Conservation (phyloP, 2,888 invertebrate species). For the Ptychoptera contaminata region DNA sequence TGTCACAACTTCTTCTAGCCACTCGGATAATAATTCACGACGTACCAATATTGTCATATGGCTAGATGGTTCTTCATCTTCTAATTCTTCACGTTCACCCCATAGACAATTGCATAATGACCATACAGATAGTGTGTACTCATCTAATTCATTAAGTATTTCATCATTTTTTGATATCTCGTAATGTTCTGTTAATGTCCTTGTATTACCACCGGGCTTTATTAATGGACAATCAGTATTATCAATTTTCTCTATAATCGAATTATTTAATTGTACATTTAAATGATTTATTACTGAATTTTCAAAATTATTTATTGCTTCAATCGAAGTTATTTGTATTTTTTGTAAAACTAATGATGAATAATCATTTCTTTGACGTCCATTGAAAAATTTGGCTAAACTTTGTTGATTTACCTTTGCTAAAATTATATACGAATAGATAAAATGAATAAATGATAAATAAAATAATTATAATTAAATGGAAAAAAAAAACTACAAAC, state of each 20-base stretch:
- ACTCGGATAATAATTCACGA: constrained; percentile 44
- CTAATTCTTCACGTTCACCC: constrained; percentile 54
- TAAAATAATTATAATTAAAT: no score
- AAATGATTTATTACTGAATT: constrained; percentile 46
- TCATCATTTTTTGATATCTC: constrained; percentile 30
- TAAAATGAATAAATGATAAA: no score
- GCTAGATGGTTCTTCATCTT: constrained; percentile 26
- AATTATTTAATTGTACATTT: constrained; percentile 45
- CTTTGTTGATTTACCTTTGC: neutral
- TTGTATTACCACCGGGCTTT: constrained; percentile 19
- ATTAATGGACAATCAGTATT: constrained; percentile 31
- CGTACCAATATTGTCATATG: constrained; percentile 40
- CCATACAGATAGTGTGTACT: constrained; percentile 43
- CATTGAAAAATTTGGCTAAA: constrained; percentile 14
- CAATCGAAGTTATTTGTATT: constrained; percentile 19
- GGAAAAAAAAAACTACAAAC: no score
- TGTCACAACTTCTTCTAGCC: constrained; percentile 40
- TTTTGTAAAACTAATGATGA: constrained; percentile 20
- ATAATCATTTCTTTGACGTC: constrained; percentile 19
- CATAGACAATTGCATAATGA: constrained; percentile 67
- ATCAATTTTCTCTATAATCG: constrained; percentile 30
- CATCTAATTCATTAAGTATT: constrained; percentile 17
- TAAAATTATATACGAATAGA: no score
- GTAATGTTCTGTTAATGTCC: constrained; percentile 40
- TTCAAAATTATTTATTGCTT: constrained; percentile 21